Evolutionary conservation across 2,797 vertebrate genomes (phyloP).

Genomic region (Discoglossus pictus): DNA sequence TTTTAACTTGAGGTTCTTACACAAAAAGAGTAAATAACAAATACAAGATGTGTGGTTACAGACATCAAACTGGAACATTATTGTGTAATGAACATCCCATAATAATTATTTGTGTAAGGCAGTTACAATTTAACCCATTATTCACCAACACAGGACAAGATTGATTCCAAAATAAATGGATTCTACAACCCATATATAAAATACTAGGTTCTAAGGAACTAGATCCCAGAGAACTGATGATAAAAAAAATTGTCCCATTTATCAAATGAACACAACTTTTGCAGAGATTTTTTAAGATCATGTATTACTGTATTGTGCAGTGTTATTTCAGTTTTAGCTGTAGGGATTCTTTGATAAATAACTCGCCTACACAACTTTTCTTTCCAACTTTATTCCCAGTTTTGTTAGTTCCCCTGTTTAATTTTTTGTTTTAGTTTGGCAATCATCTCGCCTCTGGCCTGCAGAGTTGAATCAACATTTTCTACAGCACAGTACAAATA

Average conservation of each 20-base stretch:
- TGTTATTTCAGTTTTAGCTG: conserved; percentile 17
- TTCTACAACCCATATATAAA: too few species aligned
- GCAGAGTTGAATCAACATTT: conserved; percentile 53
- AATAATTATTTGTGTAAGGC: too few species aligned
- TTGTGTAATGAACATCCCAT: too few species aligned
- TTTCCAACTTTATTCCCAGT: conserved; percentile 31
- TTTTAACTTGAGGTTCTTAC: too few species aligned
- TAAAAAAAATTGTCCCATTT: conserved; percentile 6
- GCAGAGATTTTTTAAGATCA: conserved; percentile 33
- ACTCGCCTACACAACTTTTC: conserved; percentile 7
- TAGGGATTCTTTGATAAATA: conserved; percentile 39
- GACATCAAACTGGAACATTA: too few species aligned
- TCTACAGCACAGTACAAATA: conserved; percentile 46
- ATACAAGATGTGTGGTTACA: too few species aligned
- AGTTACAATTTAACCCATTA: too few species aligned
- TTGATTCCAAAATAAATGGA: too few species aligned
- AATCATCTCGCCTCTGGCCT: conserved; percentile 44
- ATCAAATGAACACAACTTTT: conserved; percentile 19
- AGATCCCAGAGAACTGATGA: too few species aligned
- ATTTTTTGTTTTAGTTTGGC: conserved; percentile 46
- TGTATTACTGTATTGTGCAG: conserved; percentile 21
- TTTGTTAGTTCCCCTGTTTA: conserved; percentile 27
- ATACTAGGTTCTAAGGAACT: too few species aligned
- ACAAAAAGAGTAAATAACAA: too few species aligned
- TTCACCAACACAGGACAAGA: too few species aligned